These are phyloP conservation scores for Coelopa frigida DNA, from an alignment of 1,140 invertebrate species.

Conservation along the genomic window DNA sequence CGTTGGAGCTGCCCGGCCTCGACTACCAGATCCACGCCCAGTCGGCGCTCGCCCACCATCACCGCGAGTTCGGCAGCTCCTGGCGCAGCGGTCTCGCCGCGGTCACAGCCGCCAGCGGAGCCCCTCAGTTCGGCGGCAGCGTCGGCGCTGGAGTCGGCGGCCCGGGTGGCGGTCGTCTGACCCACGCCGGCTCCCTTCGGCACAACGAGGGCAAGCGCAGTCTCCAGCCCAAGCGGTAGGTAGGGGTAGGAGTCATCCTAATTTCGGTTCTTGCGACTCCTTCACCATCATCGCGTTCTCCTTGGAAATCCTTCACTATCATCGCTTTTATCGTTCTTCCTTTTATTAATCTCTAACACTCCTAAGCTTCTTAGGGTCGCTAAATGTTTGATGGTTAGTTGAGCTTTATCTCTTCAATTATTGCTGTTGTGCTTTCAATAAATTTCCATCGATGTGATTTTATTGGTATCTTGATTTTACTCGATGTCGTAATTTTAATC, in stretches of 20 bases:
- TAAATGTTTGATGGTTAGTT: too few species aligned
- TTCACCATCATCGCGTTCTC: background rate
- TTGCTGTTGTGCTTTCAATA: too few species aligned
- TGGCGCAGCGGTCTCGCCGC: constrained; percentile 36
- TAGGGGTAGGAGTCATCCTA: constrained; percentile 8
- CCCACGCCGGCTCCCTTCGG: constrained; percentile 17
- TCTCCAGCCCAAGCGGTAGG: constrained; percentile 41
- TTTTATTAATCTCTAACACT: too few species aligned
- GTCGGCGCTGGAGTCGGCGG: background rate
- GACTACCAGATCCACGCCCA: constrained; percentile 41
- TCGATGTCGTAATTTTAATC: too few species aligned
- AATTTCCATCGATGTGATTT: too few species aligned
- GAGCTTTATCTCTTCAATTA: too few species aligned
- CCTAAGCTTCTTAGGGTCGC: too few species aligned
- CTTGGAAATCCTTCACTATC: background rate
- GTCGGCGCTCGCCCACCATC: constrained; percentile 31
- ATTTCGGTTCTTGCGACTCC: background rate
- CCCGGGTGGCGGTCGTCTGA: background rate
- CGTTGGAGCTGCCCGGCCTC: constrained; percentile 40
- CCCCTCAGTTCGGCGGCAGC: constrained; percentile 19
- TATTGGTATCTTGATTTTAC: too few species aligned
- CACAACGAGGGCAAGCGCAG: constrained; percentile 27
- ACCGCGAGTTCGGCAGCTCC: constrained; percentile 36
- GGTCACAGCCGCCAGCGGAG: constrained; percentile 30
- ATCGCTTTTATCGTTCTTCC: too few species aligned